phyloP scores from a whole-genome alignment of 1,140 invertebrate genomes.

The Sarcophaga bullata region DNA sequence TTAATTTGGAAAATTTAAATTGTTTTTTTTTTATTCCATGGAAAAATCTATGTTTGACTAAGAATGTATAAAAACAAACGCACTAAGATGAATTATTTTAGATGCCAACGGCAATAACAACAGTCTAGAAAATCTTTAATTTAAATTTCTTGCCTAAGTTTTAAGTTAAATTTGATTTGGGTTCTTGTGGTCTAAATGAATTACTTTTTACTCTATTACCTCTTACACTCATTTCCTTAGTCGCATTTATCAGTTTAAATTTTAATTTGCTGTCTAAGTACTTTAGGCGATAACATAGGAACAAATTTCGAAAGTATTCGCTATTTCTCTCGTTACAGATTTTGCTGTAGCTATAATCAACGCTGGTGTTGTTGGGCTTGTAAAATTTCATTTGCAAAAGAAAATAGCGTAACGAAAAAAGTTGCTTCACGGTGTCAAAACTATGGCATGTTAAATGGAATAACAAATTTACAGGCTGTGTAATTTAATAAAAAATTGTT shows the following conservation, averaged over 20 bases:
- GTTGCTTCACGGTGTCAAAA: slow-evolving; percentile 33
- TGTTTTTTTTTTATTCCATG: not conserved
- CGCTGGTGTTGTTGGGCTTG: not conserved
- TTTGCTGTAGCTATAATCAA: not conserved
- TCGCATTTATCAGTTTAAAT: too few relatives aligned
- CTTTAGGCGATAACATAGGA: too few relatives aligned
- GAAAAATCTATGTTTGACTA: slow-evolving; percentile 14
- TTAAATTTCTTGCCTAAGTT: slow-evolving; percentile 9
- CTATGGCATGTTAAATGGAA: not conserved
- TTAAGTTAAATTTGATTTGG: slow-evolving; percentile 32
- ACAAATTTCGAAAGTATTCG: too few relatives aligned
- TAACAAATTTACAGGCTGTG: not conserved
- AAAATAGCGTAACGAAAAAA: not conserved
- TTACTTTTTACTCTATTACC: too few relatives aligned
- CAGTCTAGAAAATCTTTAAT: not conserved
- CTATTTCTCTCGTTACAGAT: not conserved
- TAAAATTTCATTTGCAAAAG: slow-evolving; percentile 14
- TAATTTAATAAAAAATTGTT: not conserved
- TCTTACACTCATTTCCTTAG: too few relatives aligned
- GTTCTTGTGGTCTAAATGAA: slow-evolving; percentile 19
- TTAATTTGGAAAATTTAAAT: slow-evolving; percentile 29
- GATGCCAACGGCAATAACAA: not conserved
- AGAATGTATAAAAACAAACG: not conserved
- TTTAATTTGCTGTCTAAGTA: not conserved
- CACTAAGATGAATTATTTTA: not conserved